Base-by-base conservation (phyloP, 2,888 invertebrate genomes). In the Chymomyza fuscimana region DNA sequence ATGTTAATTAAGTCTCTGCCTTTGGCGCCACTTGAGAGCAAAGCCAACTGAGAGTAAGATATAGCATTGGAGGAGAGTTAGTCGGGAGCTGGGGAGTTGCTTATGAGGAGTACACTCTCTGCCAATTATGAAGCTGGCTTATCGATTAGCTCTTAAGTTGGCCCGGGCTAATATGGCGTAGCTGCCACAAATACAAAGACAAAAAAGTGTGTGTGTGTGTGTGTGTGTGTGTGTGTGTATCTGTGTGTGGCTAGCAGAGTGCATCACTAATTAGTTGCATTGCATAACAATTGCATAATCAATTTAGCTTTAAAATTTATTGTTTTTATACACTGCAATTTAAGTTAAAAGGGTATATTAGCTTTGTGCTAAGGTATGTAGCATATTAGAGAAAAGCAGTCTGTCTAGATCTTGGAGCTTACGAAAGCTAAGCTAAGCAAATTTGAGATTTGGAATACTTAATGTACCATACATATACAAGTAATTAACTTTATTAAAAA, bases 271-370 rank as follows among this genome's bases (percentile, higher is more conserved):
- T 87, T 83, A 86, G 80, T 86, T 74, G 80, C 74, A 77, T 78
- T 77, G 78, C 78, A 79, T 76, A 78, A 79, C 86, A 89, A 87
- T 80, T 87, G 86, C 83, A 86, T 86, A 82, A 88, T 83, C 86
- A 83, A 79, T 85, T 82, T 80, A 83, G 74, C 79, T 77, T 79
- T 80, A 76, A 50, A 78, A 79, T 79, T 78, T 76, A 81, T 67
- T 75, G 54, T 70, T 78, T 73, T 69, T 63, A 61, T 72, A 32
- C 32, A 32, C 32, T 74, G 74, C 77, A 77, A 70, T 82, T 77
- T 9, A 19, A 7, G 32, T 9, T 32, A 1, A 32, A 32, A 7
- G 32, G 32, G 32, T 4, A 32, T 32, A 32, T 32, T 7, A 25
- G 32, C 32, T 32, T 5, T 7, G 9, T 32, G 25, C 25, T 25